Conservation (phyloP, 2,797 vertebrate species). For the Margarornis squamiger region DNA sequence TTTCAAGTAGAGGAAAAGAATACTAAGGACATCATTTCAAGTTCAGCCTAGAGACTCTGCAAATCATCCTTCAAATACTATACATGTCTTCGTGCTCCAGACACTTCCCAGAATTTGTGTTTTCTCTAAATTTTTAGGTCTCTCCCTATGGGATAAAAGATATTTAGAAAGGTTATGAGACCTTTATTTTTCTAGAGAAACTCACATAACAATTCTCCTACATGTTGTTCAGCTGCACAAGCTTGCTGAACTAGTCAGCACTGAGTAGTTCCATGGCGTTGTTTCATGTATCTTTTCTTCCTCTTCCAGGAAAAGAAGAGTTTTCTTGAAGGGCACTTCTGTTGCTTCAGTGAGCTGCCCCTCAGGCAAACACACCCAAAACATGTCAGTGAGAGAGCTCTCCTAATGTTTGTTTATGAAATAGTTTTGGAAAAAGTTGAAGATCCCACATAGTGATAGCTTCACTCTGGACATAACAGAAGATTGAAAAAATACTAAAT, state of each 20-base stretch:
- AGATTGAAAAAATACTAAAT: not conserved
- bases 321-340: not conserved
- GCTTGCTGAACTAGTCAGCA: not conserved
- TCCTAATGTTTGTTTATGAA: not conserved
- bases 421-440: not conserved
- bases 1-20: not conserved
- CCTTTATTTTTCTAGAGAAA: not conserved
- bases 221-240: not conserved
- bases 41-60: not conserved
- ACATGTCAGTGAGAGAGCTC: rapidly evolving
- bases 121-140: not conserved
- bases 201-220: not conserved
- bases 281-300: not conserved
- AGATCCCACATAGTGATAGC: not conserved
- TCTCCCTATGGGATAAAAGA: not conserved
- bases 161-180: not conserved
- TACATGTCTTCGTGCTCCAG: not conserved
- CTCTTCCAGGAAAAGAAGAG: not conserved
- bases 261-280: not conserved
- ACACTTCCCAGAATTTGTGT: not conserved
- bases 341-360: not conserved
- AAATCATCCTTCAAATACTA: not conserved
- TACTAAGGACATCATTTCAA: not conserved
- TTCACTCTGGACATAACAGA: not conserved
- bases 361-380: not conserved